Percentiles rank a stretch among this genome's conserved stretches.
These are phyloP conservation scores for Forbesichthys papilliferus DNA, from an alignment of 2,113 vertebrate species.

Conservation along the genomic window DNA sequence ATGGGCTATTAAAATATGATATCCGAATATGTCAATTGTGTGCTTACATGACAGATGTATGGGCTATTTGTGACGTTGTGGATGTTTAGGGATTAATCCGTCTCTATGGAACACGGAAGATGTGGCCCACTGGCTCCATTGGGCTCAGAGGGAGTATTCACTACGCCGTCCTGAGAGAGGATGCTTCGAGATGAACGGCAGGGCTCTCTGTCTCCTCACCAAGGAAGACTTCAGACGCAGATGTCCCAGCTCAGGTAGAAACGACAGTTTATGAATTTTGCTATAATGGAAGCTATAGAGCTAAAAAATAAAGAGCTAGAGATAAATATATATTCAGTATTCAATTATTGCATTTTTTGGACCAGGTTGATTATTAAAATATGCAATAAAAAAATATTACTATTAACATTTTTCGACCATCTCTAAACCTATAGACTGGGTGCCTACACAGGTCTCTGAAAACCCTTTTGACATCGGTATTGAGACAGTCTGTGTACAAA, in stretches of 20 bases:
- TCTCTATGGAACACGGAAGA: conserved; percentile 91
- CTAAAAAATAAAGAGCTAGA: too few relatives aligned
- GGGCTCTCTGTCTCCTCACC: conserved; percentile 89
- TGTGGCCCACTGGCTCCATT: conserved; percentile 88
- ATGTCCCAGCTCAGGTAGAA: conserved; percentile 86
- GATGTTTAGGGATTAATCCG: conserved; percentile 86
- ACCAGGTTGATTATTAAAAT: too few relatives aligned
- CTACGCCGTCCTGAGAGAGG: conserved; percentile 69
- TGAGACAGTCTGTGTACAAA: not conserved
- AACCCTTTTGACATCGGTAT: not conserved
- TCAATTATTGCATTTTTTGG: too few relatives aligned
- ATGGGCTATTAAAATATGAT: too few relatives aligned
- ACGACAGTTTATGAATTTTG: not conserved
- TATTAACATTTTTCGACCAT: too few relatives aligned
- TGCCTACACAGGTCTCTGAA: too few relatives aligned
- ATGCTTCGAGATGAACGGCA: conserved; percentile 89
- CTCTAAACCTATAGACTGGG: too few relatives aligned
- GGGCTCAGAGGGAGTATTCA: conserved; percentile 89
- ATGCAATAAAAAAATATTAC: too few relatives aligned
- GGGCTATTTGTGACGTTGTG: not conserved
- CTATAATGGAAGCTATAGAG: not conserved
- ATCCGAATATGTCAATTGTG: too few relatives aligned
- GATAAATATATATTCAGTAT: too few relatives aligned
- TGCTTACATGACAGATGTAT: too few relatives aligned
- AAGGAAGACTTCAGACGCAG: conserved; percentile 90